Conservation (phyloP, 2,888 invertebrate genomes). For the Belgica antarctica region DNA sequence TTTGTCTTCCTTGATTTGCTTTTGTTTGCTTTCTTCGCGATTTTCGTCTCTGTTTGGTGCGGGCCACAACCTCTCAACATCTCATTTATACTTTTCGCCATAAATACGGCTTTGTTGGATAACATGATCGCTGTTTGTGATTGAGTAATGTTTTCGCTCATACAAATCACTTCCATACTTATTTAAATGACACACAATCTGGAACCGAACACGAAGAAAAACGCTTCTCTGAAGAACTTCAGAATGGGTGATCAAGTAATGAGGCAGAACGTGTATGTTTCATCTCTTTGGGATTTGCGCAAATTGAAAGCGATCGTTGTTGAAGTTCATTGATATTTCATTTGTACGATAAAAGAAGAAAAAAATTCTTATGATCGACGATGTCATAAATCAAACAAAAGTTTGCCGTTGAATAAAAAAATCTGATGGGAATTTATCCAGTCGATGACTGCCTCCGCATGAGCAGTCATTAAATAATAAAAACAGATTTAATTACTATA, state of each 20-base stretch:
- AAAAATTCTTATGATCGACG: not conserved
- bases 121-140: slow-evolving; percentile 24
- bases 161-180: slow-evolving; percentile 32
- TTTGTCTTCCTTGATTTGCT: not conserved
- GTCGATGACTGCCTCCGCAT: not conserved
- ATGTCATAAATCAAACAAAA: slow-evolving; percentile 10
- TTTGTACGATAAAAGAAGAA: not conserved
- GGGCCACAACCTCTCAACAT: too few species aligned
- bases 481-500: slow-evolving; percentile 10
- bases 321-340: slow-evolving; percentile 4
- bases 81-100: slow-evolving; percentile 3
- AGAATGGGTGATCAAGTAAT: too few species aligned
- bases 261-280: not conserved
- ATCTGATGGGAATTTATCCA: not conserved
- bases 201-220: not conserved
- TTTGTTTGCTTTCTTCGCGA: too few species aligned
- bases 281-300: not conserved
- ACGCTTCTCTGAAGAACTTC: too few species aligned
- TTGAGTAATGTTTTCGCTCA: not conserved
- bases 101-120: slow-evolving; percentile 2
- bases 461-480: too few species aligned
- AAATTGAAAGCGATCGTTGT: not conserved
- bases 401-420: not conserved
- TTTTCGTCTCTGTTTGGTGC: too few species aligned
- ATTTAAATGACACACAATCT: slow-evolving; percentile 32